Conservation (phyloP, 2,888 invertebrate species). For the Isotomurus palustris region DNA sequence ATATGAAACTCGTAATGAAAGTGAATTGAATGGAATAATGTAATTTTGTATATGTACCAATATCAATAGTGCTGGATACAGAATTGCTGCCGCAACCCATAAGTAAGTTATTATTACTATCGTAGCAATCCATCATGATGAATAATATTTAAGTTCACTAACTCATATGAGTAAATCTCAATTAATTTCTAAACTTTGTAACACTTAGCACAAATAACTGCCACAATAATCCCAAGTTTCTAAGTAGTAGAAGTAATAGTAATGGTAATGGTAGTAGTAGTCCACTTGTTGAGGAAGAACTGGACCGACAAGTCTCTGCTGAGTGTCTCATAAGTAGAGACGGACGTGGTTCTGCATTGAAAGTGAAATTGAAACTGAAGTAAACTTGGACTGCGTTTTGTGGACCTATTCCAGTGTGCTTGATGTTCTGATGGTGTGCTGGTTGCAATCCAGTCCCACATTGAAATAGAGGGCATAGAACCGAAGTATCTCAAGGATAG, state of each 20-base stretch:
- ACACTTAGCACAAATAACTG: too few relatives aligned
- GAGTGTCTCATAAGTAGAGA: too few relatives aligned
- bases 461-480: constrained; percentile 35
- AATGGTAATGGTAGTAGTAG: too few relatives aligned
- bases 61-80: constrained; percentile 25
- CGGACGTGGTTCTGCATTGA: too few relatives aligned
- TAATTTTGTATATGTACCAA: constrained; percentile 19
- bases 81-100: constrained; percentile 21
- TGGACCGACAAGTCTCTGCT: too few relatives aligned
- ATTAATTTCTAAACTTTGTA: too few relatives aligned
- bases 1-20: background rate
- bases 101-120: constrained; percentile 29
- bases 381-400: constrained; percentile 14
- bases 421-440: background rate
- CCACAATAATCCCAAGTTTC: too few relatives aligned
- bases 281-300: too few relatives aligned
- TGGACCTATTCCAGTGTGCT: constrained; percentile 4
- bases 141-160: background rate
- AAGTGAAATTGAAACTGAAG: constrained; percentile 36
- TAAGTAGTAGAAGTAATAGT: too few relatives aligned
- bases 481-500: constrained; percentile 40
- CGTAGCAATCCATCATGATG: constrained; percentile 31
- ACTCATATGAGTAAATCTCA: too few relatives aligned
- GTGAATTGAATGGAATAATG: background rate
- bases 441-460: background rate